Evolutionary conservation across 2,888 invertebrate genomes (phyloP).

Genomic region (Idaea aversata): DNA sequence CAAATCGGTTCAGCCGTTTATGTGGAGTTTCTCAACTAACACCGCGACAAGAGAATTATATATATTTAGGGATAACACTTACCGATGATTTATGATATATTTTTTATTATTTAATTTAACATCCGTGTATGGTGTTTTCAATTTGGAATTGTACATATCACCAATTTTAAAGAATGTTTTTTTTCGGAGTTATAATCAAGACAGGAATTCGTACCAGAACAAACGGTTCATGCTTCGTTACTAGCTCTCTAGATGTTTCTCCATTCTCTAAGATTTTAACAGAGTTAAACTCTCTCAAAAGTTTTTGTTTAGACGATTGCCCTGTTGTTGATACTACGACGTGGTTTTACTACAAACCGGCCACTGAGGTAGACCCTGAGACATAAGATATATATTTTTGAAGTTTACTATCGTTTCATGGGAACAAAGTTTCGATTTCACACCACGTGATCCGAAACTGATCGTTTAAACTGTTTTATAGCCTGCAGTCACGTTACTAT

Average conservation of each 20-base stretch:
- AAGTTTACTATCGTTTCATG: constrained; percentile 59
- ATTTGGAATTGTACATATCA: too few species aligned
- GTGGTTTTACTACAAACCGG: constrained; percentile 44
- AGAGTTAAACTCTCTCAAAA: neutral
- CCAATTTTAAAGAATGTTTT: too few species aligned
- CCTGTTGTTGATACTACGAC: neutral
- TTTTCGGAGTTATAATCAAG: too few species aligned
- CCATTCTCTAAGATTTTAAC: neutral
- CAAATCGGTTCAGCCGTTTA: too few species aligned
- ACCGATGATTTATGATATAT: too few species aligned
- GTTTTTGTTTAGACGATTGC: neutral
- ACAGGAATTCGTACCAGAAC: too few species aligned
- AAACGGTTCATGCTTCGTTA: too few species aligned
- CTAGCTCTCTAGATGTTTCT: constrained; percentile 1
- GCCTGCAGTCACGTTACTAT: constrained; percentile 46
- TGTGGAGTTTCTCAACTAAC: too few species aligned
- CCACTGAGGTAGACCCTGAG: constrained; percentile 69
- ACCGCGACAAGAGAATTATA: too few species aligned
- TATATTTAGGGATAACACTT: too few species aligned
- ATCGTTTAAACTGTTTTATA: constrained; percentile 44
- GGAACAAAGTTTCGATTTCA: constrained; percentile 59
- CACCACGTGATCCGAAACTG: constrained; percentile 50
- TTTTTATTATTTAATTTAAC: too few species aligned
- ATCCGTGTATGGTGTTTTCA: too few species aligned
- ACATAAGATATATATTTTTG: constrained; percentile 51